These are phyloP conservation scores for Agrilus planipennis DNA, from an alignment of 1,140 invertebrate genomes.

Conservation along the genomic window DNA sequence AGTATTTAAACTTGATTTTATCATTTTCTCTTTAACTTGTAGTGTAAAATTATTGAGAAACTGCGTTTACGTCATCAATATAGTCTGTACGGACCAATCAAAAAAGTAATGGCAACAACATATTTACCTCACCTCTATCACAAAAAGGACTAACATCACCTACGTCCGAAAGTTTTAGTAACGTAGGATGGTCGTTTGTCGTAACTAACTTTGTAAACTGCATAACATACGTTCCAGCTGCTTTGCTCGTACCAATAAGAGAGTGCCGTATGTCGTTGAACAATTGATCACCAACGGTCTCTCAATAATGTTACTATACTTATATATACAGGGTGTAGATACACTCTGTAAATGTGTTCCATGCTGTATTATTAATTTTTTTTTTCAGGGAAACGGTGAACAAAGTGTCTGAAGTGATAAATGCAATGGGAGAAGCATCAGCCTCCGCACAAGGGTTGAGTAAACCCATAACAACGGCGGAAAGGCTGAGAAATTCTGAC, in stretches of 20 bases:
- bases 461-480: conserved; percentile 56
- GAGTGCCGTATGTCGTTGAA: neutral
- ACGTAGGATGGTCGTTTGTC: neutral
- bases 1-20: no score
- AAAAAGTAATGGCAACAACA: no score
- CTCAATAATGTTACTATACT: no score
- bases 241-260: neutral
- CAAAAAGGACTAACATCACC: no score
- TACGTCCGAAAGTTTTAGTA: neutral
- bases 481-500: conserved; percentile 53
- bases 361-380: conserved; percentile 7
- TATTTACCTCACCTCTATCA: no score
- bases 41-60: no score
- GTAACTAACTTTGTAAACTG: neutral
- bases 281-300: neutral
- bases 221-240: no score
- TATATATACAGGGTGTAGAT: no score
- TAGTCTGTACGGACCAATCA: no score
- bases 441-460: conserved; percentile 60
- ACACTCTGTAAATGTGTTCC: neutral
- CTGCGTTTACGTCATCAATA: no score
- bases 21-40: no score
- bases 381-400: conserved; percentile 48
- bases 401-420: conserved; percentile 50
- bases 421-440: conserved; percentile 57